Percentiles rank a stretch among this genome's conserved stretches.
phyloP scores from a whole-genome alignment of 2,888 invertebrate species.

The Agrenia bidenticulata region DNA sequence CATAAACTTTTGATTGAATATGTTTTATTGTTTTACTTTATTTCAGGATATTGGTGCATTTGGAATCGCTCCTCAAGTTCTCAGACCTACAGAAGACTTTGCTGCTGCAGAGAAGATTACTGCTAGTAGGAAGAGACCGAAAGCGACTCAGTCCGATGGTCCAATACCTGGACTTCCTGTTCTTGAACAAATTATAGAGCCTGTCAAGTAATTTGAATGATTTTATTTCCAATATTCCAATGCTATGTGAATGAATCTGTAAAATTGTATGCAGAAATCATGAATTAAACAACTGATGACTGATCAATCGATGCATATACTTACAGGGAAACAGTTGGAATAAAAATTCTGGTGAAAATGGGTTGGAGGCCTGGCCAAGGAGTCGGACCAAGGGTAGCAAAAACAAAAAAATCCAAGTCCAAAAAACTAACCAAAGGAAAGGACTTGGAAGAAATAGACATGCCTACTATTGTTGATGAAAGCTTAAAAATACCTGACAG shows the following conservation, averaged over 20 bases:
- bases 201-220: slow-evolving; percentile 61
- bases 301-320: slow-evolving; percentile 18
- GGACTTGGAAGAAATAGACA: slow-evolving; percentile 6
- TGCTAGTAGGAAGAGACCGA: slow-evolving; percentile 54
- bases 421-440: slow-evolving; percentile 9
- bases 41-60: slow-evolving; percentile 80
- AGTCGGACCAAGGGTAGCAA: slow-evolving; percentile 65
- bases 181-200: slow-evolving; percentile 68
- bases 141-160: slow-evolving; percentile 56
- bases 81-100: slow-evolving; percentile 80
- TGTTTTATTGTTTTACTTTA: background rate
- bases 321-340: slow-evolving; percentile 82
- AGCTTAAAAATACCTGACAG: background rate
- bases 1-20: background rate
- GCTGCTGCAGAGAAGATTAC: slow-evolving; percentile 55
- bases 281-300: no score
- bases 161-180: slow-evolving; percentile 68
- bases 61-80: slow-evolving; percentile 87
- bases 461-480: slow-evolving; percentile 11
- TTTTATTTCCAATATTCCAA: background rate
- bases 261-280: no score
- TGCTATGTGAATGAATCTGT: no score
- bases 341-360: slow-evolving; percentile 80
- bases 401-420: slow-evolving; percentile 44
- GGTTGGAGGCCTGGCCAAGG: slow-evolving; percentile 92